Percentiles rank a stretch among this genome's conserved stretches.
These are phyloP conservation scores for Caenorhabditis sp. DNA, from an alignment of 2,888 invertebrate species.

Conservation along the genomic window DNA sequence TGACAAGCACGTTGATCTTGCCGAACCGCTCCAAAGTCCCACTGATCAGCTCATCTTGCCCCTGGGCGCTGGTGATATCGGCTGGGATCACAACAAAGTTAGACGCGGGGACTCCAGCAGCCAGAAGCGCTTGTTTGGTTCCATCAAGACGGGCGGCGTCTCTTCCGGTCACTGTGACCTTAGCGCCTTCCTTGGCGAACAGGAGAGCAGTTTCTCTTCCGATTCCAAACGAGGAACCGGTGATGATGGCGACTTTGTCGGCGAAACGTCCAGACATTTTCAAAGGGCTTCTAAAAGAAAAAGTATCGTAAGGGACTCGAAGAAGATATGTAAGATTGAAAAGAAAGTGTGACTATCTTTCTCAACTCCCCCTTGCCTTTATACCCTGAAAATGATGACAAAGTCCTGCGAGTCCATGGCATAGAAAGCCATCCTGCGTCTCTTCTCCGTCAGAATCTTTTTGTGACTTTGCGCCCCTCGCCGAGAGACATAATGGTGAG, in stretches of 20 bases:
- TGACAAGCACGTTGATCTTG: conserved; percentile 23
- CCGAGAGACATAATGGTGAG: too few species aligned
- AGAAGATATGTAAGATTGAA: too few species aligned
- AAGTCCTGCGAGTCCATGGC: too few species aligned
- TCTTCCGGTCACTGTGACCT: conserved; percentile 60
- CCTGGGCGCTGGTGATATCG: conserved; percentile 10
- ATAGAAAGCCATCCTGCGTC: too few species aligned
- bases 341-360: too few species aligned
- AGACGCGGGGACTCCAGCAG: conserved; percentile 17
- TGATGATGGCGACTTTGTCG: conserved; percentile 14
- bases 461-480: too few species aligned
- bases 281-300: too few species aligned
- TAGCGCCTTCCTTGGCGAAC: conserved; percentile 60
- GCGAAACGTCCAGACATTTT: too few species aligned
- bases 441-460: too few species aligned
- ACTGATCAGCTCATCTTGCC: conserved; percentile 45
- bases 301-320: too few species aligned
- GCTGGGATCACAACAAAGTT: conserved; percentile 1
- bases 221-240: conserved; percentile 60
- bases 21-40: conserved; percentile 55
- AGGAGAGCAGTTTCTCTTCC: conserved; percentile 59
- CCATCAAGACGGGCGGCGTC: conserved; percentile 22
- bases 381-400: too few species aligned
- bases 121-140: conserved; percentile 10
- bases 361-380: too few species aligned